Conservation (phyloP, 2,888 invertebrate genomes). For the Meiosimyza platycephala region DNA sequence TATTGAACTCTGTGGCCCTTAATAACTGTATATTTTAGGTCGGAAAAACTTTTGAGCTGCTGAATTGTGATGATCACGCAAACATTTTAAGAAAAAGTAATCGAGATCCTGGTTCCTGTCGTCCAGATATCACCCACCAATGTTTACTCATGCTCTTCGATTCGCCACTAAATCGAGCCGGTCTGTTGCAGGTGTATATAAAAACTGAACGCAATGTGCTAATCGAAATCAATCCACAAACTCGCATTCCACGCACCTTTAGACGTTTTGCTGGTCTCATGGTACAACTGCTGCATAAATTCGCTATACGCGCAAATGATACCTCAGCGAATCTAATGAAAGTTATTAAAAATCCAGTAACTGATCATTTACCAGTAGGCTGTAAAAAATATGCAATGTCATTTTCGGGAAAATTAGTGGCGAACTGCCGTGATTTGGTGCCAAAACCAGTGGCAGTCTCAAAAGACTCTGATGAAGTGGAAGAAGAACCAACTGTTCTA, state of each 20-base stretch:
- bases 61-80: conserved; percentile 95
- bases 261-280: conserved; percentile 97
- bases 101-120: conserved; percentile 86
- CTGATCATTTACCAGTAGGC: conserved; percentile 94
- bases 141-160: conserved; percentile 97
- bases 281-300: conserved; percentile 97
- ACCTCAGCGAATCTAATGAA: conserved; percentile 90
- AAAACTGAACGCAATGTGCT: conserved; percentile 92
- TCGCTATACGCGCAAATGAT: conserved; percentile 90
- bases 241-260: conserved; percentile 95
- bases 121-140: conserved; percentile 98
- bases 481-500: conserved; percentile 87
- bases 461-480: conserved; percentile 54
- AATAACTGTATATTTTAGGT: conserved; percentile 70
- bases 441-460: conserved; percentile 67
- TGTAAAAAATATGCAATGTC: conserved; percentile 91
- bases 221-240: conserved; percentile 96
- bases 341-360: conserved; percentile 96
- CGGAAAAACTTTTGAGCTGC: conserved; percentile 86
- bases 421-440: conserved; percentile 81
- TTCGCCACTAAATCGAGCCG: conserved; percentile 96
- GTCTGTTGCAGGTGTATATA: conserved; percentile 93
- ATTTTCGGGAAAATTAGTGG: conserved; percentile 80
- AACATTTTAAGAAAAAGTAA: conserved; percentile 86
- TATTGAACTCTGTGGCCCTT: background rate